Base-by-base conservation (phyloP, 2,797 vertebrate genomes). In the Cryptoprocta ferox region DNA sequence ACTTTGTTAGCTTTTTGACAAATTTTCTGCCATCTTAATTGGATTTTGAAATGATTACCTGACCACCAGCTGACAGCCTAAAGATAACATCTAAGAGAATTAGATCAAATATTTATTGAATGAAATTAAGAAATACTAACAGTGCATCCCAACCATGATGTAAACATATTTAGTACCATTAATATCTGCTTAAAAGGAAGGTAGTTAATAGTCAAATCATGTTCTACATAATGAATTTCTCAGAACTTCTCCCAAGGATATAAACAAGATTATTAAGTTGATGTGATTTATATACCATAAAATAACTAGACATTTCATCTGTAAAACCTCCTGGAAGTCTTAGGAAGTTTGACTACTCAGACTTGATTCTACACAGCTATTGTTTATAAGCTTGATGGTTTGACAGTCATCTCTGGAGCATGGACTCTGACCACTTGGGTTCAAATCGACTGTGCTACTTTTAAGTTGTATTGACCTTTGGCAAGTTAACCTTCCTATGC, bases 1-100 rank as follows among this genome's bases (percentile, higher is more conserved):
- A 56, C 28, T 89, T 84, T 87, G 63, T 83, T 97, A 90, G 78
- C 37, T 83, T 96, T 97, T 92, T 92, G 21, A 94, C 48, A 89
- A 75, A 11, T 87, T 94, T 91, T 84, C 84, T 96, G 79, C 32
- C 45, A 90, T 39, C 19, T 80, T 88, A 94, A 70, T 48, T 92
- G 37, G 37, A 78, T 79, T 85, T 96, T 93, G 45, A 92, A 88
- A 87, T 92, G 37, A 92, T 83, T 42, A 70, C 68, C 30, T 39
- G 48, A 73, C 21, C 48, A 95, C 63, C 61, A 89, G 13, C 56
- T 87, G 39, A 92, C 15, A 73, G 35, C 18, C 39, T 82, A 94
- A 95, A 91, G 63, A 30, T 14, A 63, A 37, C 35, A 90, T 94
- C 35, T 75, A 76, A 84, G 12, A 90, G 32, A 87, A 75, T 63